Base-by-base conservation (phyloP, 2,113 vertebrate genomes). In the Amphilophus citrinellus region DNA sequence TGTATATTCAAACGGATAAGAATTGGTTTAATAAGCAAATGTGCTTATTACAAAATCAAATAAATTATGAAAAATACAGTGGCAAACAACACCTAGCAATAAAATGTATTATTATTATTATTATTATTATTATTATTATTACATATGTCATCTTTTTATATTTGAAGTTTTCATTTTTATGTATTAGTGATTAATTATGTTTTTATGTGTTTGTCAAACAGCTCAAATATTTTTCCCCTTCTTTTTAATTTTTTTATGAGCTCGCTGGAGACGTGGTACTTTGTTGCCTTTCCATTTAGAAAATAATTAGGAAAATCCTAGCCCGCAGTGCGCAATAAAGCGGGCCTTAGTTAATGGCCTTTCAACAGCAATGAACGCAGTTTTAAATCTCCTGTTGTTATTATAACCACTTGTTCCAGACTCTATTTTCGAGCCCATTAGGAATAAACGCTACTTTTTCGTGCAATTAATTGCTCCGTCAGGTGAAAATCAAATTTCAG, bases 271-370 rank as follows among this genome's bases (percentile, higher is more conserved):
- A 61, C 24, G 60, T 35, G 60, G 68, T 32, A 39, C 60, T 37
- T 37, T 47, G 56, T 82, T 87, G 24, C 57, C 9, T 66, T 79
- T 81, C 24, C 71, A 63, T 82, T 77, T 17, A 66, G n/a, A 47
- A 77, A 84, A 65, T 76, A 30, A 80, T 86, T 68, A 87, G 76
- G 58, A 84, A 77, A 79, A 50, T 76, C 56, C 37, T 39, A 39
- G 35, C 37, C 76, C 71, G 53, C 71, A 63, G 73, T 76, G 73
- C 30, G 66, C 68, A 78, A 87, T 84, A 62, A 81, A 86, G 44
- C 37, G 27, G 79, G 80, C 73, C 61, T 84, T 14, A 47, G 42
- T 84, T 80, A 71, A 88, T 81, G 87, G 57, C 87, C 80, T 90
- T 65, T 68, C 76, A 77, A 76, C 76, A 88, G 73, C 76, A 76